Conservation (phyloP, 2,888 invertebrate species). For the Sarcophaga subvicina region DNA sequence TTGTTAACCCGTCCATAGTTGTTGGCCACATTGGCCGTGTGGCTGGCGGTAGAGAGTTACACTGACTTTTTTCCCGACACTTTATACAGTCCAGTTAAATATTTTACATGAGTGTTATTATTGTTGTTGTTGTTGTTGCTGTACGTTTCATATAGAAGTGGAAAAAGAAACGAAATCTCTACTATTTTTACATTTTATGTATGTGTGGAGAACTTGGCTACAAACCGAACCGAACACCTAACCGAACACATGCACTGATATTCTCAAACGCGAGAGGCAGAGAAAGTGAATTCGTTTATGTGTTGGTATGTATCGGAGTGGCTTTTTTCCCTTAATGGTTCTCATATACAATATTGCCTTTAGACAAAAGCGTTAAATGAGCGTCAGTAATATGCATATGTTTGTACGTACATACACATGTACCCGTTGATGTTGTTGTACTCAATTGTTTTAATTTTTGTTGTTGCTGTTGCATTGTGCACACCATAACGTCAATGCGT, state of each 20-base stretch:
- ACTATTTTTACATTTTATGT: no score
- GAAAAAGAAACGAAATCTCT: no score
- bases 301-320: background rate
- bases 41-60: conserved; percentile 49
- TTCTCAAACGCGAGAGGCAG: background rate
- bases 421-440: conserved; percentile 29
- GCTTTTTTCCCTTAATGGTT: conserved; percentile 36
- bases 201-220: background rate
- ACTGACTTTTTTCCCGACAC: conserved; percentile 46
- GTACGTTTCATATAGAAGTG: background rate
- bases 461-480: conserved; percentile 18
- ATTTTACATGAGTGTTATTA: conserved; percentile 26
- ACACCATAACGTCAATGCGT: conserved; percentile 15
- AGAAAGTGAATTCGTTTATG: background rate
- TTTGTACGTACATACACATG: background rate
- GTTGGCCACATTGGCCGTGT: conserved; percentile 52
- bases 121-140: conserved; percentile 17
- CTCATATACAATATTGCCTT: conserved; percentile 55
- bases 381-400: conserved; percentile 62
- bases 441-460: conserved; percentile 22
- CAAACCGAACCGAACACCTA: no score
- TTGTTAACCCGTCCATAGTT: conserved; percentile 62
- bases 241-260: no score
- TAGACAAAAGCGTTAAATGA: conserved; percentile 68
- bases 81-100: conserved; percentile 21